A percentile compares a stretch with the other conserved stretches of the same genome.
Evolutionary conservation across 2,888 invertebrate species (phyloP).

Genomic region (Synergus gifuensis): DNA sequence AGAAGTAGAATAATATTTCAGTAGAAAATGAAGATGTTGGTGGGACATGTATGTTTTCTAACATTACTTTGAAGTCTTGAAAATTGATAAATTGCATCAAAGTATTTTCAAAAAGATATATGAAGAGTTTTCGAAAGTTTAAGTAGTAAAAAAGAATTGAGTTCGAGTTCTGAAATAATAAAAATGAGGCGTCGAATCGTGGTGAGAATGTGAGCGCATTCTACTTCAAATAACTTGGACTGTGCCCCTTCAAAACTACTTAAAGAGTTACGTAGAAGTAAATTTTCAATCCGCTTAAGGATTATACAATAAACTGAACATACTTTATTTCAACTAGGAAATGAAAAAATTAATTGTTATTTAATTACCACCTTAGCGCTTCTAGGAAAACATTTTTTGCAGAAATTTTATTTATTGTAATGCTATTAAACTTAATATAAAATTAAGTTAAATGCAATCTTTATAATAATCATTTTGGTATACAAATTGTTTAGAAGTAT

Average conservation of each 20-base stretch:
- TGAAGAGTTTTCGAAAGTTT: background rate
- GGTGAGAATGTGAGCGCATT: background rate
- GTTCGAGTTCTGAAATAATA: background rate
- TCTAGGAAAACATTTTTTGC: too few relatives aligned
- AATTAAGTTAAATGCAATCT: too few relatives aligned
- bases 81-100: background rate
- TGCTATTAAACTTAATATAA: too few relatives aligned
- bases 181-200: background rate
- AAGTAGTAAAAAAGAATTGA: background rate
- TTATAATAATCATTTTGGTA: too few relatives aligned
- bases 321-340: background rate
- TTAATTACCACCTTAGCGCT: background rate
- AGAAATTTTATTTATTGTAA: too few relatives aligned
- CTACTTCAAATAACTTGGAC: constrained; percentile 8
- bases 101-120: background rate
- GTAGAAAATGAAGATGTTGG: constrained; percentile 2
- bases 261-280: background rate
- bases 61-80: background rate
- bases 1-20: background rate
- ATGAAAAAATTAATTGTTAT: background rate
- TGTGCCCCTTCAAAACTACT: background rate
- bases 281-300: background rate
- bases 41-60: background rate
- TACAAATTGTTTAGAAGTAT: background rate
- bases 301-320: background rate